A percentile compares a stretch with the other conserved stretches of the same genome.
These are phyloP conservation scores for Premnoplex brunnescens DNA, from an alignment of 2,797 vertebrate genomes.

Conservation along the genomic window DNA sequence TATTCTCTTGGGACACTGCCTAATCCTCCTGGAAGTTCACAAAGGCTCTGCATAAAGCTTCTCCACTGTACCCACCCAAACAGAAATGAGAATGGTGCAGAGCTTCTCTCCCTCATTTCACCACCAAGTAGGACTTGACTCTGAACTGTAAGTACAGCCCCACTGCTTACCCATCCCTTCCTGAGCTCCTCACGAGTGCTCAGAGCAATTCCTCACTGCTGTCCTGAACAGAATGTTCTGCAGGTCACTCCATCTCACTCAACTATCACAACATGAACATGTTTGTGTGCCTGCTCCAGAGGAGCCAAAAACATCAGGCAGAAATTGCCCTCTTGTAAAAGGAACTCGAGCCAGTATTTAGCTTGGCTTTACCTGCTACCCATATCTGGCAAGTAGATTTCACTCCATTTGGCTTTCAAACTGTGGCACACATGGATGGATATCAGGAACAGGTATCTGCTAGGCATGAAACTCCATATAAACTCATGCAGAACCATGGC, in stretches of 20 bases:
- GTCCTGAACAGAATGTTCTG: constrained; percentile 47
- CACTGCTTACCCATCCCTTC: neutral
- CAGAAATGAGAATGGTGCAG: neutral
- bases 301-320: constrained; percentile 47
- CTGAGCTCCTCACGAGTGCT: neutral
- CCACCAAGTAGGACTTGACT: neutral
- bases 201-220: neutral
- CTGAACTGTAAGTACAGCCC: neutral
- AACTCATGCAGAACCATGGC: neutral
- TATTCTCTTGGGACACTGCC: neutral
- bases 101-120: neutral
- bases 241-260: neutral
- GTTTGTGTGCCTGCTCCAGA: neutral
- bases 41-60: neutral
- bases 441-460: neutral
- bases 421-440: neutral
- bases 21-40: neutral
- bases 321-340: constrained; percentile 6
- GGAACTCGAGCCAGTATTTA: neutral
- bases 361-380: constrained; percentile 30
- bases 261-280: neutral
- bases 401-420: neutral
- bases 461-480: neutral
- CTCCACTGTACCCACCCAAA: neutral
- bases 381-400: constrained; percentile 4